Evolutionary conservation across 1,140 invertebrate genomes (phyloP).

Genomic region (Physella acuta): DNA sequence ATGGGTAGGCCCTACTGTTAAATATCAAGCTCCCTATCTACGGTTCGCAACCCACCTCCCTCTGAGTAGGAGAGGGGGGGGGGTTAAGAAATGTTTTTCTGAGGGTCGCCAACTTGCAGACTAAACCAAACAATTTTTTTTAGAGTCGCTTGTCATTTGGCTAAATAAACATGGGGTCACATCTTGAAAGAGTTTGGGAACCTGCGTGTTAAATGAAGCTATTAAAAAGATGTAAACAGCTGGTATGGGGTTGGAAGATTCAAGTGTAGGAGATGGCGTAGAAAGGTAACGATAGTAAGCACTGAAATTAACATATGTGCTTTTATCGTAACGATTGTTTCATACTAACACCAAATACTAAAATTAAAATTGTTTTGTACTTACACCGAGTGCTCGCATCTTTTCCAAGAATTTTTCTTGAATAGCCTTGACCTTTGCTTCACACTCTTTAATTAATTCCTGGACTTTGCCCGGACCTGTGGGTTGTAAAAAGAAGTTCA

Average conservation of each 20-base stretch:
- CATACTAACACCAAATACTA: not conserved
- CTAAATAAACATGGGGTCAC: too few relatives aligned
- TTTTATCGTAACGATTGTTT: not conserved
- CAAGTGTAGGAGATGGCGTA: not conserved
- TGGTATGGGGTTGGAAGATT: not conserved
- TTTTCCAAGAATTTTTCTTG: constrained; percentile 36
- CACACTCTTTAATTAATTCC: constrained; percentile 39
- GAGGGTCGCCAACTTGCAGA: too few relatives aligned
- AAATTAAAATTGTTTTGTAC: constrained; percentile 8
- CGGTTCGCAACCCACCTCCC: too few relatives aligned
- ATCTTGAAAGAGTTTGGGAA: too few relatives aligned
- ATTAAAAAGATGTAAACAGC: too few relatives aligned
- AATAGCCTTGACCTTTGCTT: constrained; percentile 34
- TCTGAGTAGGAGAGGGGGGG: too few relatives aligned
- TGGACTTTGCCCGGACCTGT: constrained; percentile 41
- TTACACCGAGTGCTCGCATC: constrained; percentile 35
- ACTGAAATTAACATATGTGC: not conserved
- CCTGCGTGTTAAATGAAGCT: too few relatives aligned
- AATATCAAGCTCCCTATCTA: too few relatives aligned
- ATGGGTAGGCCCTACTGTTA: too few relatives aligned
- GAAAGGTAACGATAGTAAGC: not conserved
- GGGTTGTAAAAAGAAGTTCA: constrained; percentile 1
- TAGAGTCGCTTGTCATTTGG: too few relatives aligned
- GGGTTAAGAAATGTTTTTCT: too few relatives aligned
- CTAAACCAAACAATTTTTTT: too few relatives aligned